Evolutionary conservation across 2,888 invertebrate species (phyloP).

Genomic region (Plebejus anna): DNA sequence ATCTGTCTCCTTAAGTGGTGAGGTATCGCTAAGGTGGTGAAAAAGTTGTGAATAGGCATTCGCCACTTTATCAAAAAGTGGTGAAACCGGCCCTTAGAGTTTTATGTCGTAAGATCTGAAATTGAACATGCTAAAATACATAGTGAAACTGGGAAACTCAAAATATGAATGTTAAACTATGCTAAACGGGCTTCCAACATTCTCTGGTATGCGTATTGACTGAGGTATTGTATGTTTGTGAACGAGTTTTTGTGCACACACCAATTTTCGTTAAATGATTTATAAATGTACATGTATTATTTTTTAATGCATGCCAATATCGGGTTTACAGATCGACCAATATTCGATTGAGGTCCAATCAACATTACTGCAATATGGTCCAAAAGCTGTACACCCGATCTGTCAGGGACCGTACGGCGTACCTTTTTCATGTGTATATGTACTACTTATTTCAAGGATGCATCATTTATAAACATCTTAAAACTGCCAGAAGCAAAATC

Average conservation of each 20-base stretch:
- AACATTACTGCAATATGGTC: not conserved
- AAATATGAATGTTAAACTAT: not conserved
- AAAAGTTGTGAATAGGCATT: no score
- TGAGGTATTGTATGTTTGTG: not conserved
- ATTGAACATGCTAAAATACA: not conserved
- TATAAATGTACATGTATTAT: no score
- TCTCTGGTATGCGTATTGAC: constrained; percentile 7
- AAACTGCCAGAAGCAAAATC: constrained; percentile 8
- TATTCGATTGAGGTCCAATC: not conserved
- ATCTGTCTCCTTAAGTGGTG: no score
- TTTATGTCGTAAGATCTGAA: constrained; percentile 24
- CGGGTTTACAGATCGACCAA: not conserved
- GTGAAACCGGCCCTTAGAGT: not conserved
- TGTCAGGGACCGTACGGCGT: not conserved
- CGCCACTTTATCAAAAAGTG: no score
- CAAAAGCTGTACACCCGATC: not conserved
- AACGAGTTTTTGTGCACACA: not conserved
- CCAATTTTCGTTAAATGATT: not conserved
- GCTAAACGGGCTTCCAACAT: constrained; percentile 22
- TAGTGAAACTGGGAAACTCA: constrained; percentile 11
- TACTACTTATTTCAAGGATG: not conserved
- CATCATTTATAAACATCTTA: not conserved
- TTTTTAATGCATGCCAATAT: no score
- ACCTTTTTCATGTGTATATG: not conserved
- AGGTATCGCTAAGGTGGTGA: no score